Conservation (phyloP, 2,888 invertebrate species). For the Liodrosophila aerea region DNA sequence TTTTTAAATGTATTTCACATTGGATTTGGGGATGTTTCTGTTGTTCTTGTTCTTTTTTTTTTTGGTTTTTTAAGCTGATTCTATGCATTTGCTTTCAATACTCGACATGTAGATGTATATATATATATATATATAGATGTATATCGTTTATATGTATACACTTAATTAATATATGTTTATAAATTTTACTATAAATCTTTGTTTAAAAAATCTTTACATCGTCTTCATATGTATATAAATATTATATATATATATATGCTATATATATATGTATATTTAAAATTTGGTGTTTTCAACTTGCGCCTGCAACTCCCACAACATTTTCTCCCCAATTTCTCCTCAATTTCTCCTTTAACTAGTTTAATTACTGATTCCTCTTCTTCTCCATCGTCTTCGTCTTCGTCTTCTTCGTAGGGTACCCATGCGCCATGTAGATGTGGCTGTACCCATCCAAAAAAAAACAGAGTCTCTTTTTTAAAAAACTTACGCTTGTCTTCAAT, state of each 20-base stretch:
- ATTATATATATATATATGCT: conserved; percentile 25
- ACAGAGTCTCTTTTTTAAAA: conserved; percentile 41
- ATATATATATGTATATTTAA: conserved; percentile 52
- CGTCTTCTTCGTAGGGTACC: conserved; percentile 26
- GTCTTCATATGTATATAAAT: conserved; percentile 19
- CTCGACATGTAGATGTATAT: conserved; percentile 24
- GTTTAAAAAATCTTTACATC: conserved; percentile 68
- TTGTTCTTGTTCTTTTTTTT: conserved; percentile 24
- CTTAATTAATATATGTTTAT: conserved; percentile 55
- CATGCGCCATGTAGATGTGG: conserved; percentile 69
- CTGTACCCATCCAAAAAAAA: conserved; percentile 41
- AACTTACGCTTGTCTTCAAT: conserved; percentile 18
- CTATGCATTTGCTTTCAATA: conserved; percentile 30
- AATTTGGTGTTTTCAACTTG: conserved; percentile 72
- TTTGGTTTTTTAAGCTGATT: conserved; percentile 21
- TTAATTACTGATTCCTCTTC: conserved; percentile 10
- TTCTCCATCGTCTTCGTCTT: conserved; percentile 9
- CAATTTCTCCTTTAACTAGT: conserved; percentile 31
- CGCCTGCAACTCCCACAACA: conserved; percentile 45
- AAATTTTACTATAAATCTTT: conserved; percentile 73
- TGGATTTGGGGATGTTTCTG: conserved; percentile 21
- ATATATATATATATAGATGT: conserved; percentile 29
- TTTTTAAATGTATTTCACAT: conserved; percentile 75
- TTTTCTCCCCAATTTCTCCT: conserved; percentile 15
- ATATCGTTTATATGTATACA: too few relatives aligned